These are phyloP conservation scores for Macaria liturata DNA, from an alignment of 2,888 invertebrate genomes.

Conservation along the genomic window DNA sequence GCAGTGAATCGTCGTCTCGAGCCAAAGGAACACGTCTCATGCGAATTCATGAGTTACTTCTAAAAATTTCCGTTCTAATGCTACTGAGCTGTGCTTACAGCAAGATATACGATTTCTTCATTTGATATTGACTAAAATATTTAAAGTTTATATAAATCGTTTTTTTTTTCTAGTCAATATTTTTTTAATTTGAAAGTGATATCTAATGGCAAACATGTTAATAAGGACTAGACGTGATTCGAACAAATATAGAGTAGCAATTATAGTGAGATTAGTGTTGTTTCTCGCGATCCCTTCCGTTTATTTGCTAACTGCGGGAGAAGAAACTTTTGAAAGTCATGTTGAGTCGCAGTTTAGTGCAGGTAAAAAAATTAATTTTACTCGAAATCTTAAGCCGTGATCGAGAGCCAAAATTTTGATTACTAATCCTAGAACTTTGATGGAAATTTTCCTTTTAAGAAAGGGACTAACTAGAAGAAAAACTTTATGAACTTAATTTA, in stretches of 20 bases:
- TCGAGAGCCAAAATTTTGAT: no score
- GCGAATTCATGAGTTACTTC: constrained; percentile 39
- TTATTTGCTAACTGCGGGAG: constrained; percentile 48
- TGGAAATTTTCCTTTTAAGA: no score
- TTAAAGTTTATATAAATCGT: constrained; percentile 4
- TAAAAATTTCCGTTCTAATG: constrained; percentile 50
- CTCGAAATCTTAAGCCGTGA: no score
- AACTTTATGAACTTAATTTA: no score
- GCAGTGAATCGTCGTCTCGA: constrained; percentile 48
- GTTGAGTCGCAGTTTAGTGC: constrained; percentile 20
- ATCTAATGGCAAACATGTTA: constrained; percentile 72
- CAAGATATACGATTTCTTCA: constrained; percentile 69
- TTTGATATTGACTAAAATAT: constrained; percentile 58
- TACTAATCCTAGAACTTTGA: no score
- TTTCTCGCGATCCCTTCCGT: constrained; percentile 61
- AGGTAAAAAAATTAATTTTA: constrained; percentile 39
- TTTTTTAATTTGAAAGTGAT: constrained; percentile 32
- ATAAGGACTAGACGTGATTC: constrained; percentile 67
- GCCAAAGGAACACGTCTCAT: constrained; percentile 47
- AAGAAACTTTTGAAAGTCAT: constrained; percentile 15
- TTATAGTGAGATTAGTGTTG: constrained; percentile 58
- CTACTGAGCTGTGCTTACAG: constrained; percentile 59
- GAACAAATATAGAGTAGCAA: constrained; percentile 55
- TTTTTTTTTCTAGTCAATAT: constrained; percentile 34
- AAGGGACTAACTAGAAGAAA: no score